These are phyloP conservation scores for Vandiemenella viatica DNA, from an alignment of 2,888 invertebrate genomes.

Conservation along the genomic window DNA sequence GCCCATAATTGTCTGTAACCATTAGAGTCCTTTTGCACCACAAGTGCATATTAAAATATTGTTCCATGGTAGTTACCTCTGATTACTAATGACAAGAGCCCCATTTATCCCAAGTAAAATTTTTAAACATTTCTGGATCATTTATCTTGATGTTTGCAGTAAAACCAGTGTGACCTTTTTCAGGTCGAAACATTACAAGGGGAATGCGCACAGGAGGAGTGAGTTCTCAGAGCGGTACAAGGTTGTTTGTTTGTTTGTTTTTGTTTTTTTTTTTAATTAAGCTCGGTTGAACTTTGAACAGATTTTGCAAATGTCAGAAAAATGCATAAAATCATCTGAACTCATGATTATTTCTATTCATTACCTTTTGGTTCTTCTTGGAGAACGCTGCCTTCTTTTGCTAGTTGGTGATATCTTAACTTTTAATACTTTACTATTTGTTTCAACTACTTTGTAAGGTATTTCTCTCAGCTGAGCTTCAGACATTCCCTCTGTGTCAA, in stretches of 20 bases:
- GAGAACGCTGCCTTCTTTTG: slow-evolving; percentile 13
- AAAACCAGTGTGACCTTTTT: too few relatives aligned
- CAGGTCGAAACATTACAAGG: too few relatives aligned
- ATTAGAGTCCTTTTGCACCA: too few relatives aligned
- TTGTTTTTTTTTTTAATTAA: neutral
- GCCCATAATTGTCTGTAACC: too few relatives aligned
- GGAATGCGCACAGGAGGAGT: neutral
- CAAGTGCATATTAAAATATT: too few relatives aligned
- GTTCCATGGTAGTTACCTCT: too few relatives aligned
- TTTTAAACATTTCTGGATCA: too few relatives aligned
- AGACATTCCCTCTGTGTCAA: slow-evolving; percentile 79
- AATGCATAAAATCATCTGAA: neutral
- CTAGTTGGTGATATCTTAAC: slow-evolving; percentile 11
- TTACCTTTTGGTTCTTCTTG: slow-evolving; percentile 21
- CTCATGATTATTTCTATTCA: neutral
- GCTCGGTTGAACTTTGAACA: neutral
- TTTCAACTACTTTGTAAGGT: slow-evolving; percentile 73
- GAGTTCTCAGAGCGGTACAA: neutral
- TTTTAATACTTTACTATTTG: slow-evolving; percentile 19
- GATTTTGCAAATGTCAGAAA: neutral
- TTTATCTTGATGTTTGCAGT: too few relatives aligned
- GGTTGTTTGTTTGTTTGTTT: too few relatives aligned
- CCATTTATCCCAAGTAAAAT: too few relatives aligned
- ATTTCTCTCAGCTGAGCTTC: slow-evolving; percentile 75
- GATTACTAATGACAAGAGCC: too few relatives aligned